Evolutionary conservation across 1,140 invertebrate species (phyloP).

Genomic region (Aradophagus sp.): DNA sequence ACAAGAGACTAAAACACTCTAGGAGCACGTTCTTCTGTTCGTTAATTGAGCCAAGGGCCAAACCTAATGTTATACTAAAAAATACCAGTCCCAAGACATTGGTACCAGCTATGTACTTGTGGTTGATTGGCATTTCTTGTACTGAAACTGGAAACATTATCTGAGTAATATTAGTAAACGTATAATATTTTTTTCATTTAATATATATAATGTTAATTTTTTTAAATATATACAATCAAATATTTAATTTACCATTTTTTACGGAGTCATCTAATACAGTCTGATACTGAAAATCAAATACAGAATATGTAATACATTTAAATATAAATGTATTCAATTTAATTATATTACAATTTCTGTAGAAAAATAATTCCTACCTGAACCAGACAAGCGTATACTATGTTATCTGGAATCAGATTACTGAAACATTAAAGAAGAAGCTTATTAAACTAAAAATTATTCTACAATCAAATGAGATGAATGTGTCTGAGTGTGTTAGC

Average conservation of each 20-base stretch:
- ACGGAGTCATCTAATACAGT: constrained; percentile 54
- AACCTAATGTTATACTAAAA: constrained; percentile 76
- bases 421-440: constrained; percentile 69
- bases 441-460: no score
- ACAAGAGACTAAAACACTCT: constrained; percentile 74
- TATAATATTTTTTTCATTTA: background rate
- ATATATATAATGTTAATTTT: no score
- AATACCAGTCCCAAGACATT: constrained; percentile 79
- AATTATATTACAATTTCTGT: no score
- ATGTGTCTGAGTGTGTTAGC: no score
- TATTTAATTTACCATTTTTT: constrained; percentile 19
- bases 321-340: no score
- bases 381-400: constrained; percentile 77
- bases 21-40: constrained; percentile 73
- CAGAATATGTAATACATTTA: no score
- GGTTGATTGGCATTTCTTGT: constrained; percentile 71
- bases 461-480: no score
- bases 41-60: constrained; percentile 75
- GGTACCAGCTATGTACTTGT: constrained; percentile 69
- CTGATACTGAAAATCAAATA: constrained; percentile 65
- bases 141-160: constrained; percentile 56
- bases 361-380: no score
- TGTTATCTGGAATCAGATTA: constrained; percentile 81
- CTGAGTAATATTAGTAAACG: no score
- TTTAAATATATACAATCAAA: no score